Base-by-base conservation (phyloP, 35 echinoderm and acorn worm genomes). In the Patiria miniata region DNA sequence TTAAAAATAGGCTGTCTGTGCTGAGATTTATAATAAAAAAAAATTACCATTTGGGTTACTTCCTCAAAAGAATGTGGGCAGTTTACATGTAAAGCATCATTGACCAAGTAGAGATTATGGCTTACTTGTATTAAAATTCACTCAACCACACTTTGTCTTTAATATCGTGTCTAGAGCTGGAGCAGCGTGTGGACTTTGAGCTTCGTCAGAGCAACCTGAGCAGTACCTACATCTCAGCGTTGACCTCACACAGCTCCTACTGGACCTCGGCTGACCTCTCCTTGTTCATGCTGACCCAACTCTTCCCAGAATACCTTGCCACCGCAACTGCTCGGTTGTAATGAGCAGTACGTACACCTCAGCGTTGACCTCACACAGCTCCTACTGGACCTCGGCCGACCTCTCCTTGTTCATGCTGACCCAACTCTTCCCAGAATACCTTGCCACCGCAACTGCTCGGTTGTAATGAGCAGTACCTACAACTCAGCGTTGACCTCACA, bases 121-220 rank as follows among this genome's bases (percentile, higher is more conserved):
- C n/a, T n/a, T n/a, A n/a, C n/a, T n/a, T n/a, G n/a, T n/a, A n/a
- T n/a, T n/a, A n/a, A n/a, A n/a, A n/a, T n/a, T n/a, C n/a, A n/a
- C n/a, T 47, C 4, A 47, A 12, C 42, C 42, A 47, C 42, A 12
- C 42, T 80, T 40, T 80, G 16, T 80, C 39, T 56, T 39, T 14
- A 12, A 18, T 33, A 26, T 68, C 17, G 68, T 84, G 15, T 84
- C 1, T 89, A 99, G 96, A 99, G 37, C 52, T 99, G 59, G 96
- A 99, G 10, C 88, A 99, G 39, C 82, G 96, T 7, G 84, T 99
- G 37, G 96, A 99, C 37, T 99, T 86, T 95, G 96, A 99, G 79
- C 52, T 99, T 58, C 85, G 56, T 52, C 92, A 99, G 52, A 83
- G 96, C 38, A 98, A 85, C 17, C 77, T 94, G 32, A 76, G 86